Percentiles rank a stretch among this genome's conserved stretches.
These are phyloP conservation scores for Drosophila kambysellisi DNA, from an alignment of 2,888 invertebrate genomes.

Conservation along the genomic window DNA sequence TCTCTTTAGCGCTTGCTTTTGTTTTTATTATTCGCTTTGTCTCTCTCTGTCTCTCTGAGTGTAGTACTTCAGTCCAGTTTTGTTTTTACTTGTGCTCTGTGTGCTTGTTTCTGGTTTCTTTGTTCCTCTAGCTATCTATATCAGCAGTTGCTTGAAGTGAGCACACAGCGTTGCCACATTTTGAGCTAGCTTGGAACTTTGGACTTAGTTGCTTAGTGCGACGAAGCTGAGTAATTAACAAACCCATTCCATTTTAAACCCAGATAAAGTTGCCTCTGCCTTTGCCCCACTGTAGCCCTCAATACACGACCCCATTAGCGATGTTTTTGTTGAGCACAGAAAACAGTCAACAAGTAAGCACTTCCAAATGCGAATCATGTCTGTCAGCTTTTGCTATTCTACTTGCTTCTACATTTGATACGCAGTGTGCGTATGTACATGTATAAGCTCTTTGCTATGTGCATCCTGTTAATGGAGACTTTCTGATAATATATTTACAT, in stretches of 20 bases:
- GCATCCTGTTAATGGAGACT: slow-evolving; percentile 13
- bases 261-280: slow-evolving; percentile 23
- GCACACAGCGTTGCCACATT: slow-evolving; percentile 51
- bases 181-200: slow-evolving; percentile 50
- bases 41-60: slow-evolving; percentile 11
- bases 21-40: slow-evolving; percentile 28
- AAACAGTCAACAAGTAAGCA: slow-evolving; percentile 58
- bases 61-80: slow-evolving; percentile 54
- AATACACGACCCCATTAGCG: slow-evolving; percentile 6
- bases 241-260: slow-evolving; percentile 6
- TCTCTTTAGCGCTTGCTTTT: slow-evolving; percentile 32
- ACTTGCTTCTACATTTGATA: neutral
- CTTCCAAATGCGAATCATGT: slow-evolving; percentile 35
- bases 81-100: slow-evolving; percentile 52
- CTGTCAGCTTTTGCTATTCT: slow-evolving; percentile 9
- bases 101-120: slow-evolving; percentile 69
- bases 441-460: neutral
- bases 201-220: slow-evolving; percentile 36
- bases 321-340: neutral
- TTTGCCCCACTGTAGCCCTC: slow-evolving; percentile 4
- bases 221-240: slow-evolving; percentile 42
- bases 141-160: slow-evolving; percentile 36
- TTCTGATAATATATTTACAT: slow-evolving; percentile 1
- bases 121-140: slow-evolving; percentile 66
- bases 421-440: slow-evolving; percentile 9